Evolutionary conservation across 2,797 vertebrate species (phyloP), one percentile per base, ranked within the genome.

Genomic region (Spinus olivaceus): DNA sequence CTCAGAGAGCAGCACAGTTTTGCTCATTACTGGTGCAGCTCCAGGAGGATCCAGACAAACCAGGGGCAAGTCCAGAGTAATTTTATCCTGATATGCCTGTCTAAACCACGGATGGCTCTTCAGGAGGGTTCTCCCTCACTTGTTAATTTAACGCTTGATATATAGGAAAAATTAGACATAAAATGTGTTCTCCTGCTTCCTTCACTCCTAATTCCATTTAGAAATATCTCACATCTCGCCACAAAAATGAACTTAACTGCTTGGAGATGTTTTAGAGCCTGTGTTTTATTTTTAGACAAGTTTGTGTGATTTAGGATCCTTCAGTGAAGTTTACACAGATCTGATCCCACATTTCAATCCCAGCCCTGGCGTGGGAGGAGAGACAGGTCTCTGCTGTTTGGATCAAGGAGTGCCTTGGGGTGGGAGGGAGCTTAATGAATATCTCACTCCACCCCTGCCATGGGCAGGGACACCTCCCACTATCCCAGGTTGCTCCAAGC

Each of bases 121-220:
- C 91, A 35, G 79, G 14, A 71, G 41, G 64, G 65, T 90, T 96
- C 89, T 86, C 69, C 69, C 79, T 72, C 33, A 0, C 77, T 90
- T 86, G 92, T 93, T 94, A 94, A 97, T 96, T 96, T 95, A 97
- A 96, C 44, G 85, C 88, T 95, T 96, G 89, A 78, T 96, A 64
- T 96, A 94, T 53, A 83, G 79, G 77, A 96, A 95, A 96, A 96
- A 96, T 93, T 86, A 88, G 70, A 94, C 95, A 84, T 89, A 96
- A 94, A 94, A 92, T 76, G 63, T 76, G 86, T 47, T 37, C 2
- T 0, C 37, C 79, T 85, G 65, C 66, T 92, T 88, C 80, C 70
- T 84, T 51, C 82, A 35, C 46, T 91, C 66, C 73, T 17, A 24
- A 63, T 71, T 94, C 73, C 73, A 64, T 74, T 90, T 91, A 32